phyloP scores from a whole-genome alignment of 2,113 vertebrate species.

The Panthera leo region DNA sequence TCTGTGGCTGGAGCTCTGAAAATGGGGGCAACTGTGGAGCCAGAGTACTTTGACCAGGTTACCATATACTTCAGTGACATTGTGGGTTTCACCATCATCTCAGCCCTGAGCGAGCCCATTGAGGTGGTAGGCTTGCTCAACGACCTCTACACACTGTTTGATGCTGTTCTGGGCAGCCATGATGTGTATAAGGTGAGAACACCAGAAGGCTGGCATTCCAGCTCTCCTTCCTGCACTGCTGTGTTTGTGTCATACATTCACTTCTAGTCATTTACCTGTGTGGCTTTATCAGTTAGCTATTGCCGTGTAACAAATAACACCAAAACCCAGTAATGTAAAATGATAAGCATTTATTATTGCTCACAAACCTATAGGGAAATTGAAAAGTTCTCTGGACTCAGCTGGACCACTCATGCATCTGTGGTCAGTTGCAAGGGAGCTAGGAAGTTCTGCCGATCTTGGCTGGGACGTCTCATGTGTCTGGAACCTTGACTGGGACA shows the following conservation, averaged over 20 bases:
- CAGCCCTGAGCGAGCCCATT: constrained; percentile 94
- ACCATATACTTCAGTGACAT: constrained; percentile 93
- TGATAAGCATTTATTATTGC: not conserved
- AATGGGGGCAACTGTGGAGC: constrained; percentile 91
- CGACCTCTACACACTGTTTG: constrained; percentile 93
- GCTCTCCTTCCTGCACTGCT: not conserved
- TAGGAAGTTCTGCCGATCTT: not conserved
- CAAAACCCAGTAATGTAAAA: not conserved
- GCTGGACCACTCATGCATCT: not conserved
- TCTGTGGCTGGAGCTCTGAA: constrained; percentile 95
- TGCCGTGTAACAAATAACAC: not conserved
- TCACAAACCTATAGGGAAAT: not conserved
- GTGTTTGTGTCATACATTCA: not conserved
- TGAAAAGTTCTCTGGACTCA: not conserved
- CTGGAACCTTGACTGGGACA: not conserved
- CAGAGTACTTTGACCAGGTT: constrained; percentile 95
- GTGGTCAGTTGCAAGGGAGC: not conserved
- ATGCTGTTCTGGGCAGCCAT: constrained; percentile 91
- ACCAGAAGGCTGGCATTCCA: not conserved
- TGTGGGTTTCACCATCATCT: constrained; percentile 87
- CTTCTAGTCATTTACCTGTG: not conserved
- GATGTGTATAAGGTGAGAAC: constrained; percentile 93
- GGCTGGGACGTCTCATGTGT: not conserved
- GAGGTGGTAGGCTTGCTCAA: constrained; percentile 95
- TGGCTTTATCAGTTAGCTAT: not conserved